These are phyloP conservation scores for Heliconius cydno DNA, from an alignment of 2,888 invertebrate genomes.

Conservation along the genomic window DNA sequence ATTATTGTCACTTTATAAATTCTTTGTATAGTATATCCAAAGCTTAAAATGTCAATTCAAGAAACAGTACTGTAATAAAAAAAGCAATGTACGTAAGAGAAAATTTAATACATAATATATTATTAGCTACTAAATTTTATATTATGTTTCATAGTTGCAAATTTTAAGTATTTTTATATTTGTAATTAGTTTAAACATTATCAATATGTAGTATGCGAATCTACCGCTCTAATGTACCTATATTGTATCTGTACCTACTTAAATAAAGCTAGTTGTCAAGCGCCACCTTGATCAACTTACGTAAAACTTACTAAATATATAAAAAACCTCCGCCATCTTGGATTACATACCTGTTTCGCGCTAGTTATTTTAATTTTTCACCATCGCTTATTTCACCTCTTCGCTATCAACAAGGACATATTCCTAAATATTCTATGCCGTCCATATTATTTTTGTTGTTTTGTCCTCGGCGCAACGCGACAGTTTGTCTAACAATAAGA, in stretches of 20 bases:
- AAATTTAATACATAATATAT: slow-evolving; percentile 4
- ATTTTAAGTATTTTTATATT: slow-evolving; percentile 7
- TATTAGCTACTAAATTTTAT: not conserved
- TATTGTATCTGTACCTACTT: not conserved
- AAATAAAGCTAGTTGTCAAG: not conserved
- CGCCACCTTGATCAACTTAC: not conserved
- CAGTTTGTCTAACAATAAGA: slow-evolving; percentile 25
- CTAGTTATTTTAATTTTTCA: not conserved
- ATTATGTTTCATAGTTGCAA: not conserved
- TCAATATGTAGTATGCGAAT: not conserved
- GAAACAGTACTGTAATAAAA: slow-evolving; percentile 10
- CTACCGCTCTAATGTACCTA: not conserved
- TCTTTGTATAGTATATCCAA: slow-evolving; percentile 14
- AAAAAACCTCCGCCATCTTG: not conserved
- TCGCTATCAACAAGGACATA: slow-evolving; percentile 35
- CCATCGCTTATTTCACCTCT: not conserved
- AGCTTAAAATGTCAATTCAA: slow-evolving; percentile 29
- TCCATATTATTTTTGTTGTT: slow-evolving; percentile 72
- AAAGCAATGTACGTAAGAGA: slow-evolving; percentile 22
- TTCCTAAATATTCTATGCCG: slow-evolving; percentile 66
- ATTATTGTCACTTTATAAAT: slow-evolving; percentile 22
- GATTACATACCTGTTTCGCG: not conserved
- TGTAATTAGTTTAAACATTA: not conserved
- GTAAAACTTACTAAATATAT: not conserved
- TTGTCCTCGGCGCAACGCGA: slow-evolving; percentile 52